These are phyloP conservation scores for Emesis russula DNA, from an alignment of 2,888 invertebrate species.

Conservation along the genomic window DNA sequence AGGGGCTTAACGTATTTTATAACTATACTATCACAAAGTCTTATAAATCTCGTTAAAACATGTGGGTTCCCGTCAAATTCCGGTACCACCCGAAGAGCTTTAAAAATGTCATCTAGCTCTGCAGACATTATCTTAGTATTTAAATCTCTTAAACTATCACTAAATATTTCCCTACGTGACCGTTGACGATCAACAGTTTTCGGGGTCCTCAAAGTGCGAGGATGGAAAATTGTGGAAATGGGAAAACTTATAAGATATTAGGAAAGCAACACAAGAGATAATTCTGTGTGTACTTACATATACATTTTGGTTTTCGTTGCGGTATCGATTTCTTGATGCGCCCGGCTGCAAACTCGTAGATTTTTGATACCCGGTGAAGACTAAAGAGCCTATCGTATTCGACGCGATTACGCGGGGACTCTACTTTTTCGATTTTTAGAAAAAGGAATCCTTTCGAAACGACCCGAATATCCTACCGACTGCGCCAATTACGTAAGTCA, in stretches of 20 bases:
- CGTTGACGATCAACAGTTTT: neutral
- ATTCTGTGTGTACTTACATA: constrained; percentile 50
- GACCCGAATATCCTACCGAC: constrained; percentile 52
- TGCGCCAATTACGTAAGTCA: constrained; percentile 41
- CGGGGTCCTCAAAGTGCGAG: constrained; percentile 10
- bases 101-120: constrained; percentile 9
- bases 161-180: constrained; percentile 41
- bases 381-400: neutral
- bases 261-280: constrained; percentile 36
- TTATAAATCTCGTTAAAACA: constrained; percentile 62
- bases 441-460: constrained; percentile 3
- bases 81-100: constrained; percentile 53
- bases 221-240: constrained; percentile 34
- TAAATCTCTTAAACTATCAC: neutral
- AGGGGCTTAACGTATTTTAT: neutral
- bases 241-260: constrained; percentile 41
- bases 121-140: neutral
- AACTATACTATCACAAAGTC: constrained; percentile 53
- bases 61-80: constrained; percentile 75
- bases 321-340: constrained; percentile 54
- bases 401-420: constrained; percentile 29
- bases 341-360: constrained; percentile 45
- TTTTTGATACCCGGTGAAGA: constrained; percentile 43
- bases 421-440: constrained; percentile 13
- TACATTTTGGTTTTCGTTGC: constrained; percentile 48